Base-by-base conservation (phyloP, 64 coral and sea anemone species). In the Pachyseris speciosa region DNA sequence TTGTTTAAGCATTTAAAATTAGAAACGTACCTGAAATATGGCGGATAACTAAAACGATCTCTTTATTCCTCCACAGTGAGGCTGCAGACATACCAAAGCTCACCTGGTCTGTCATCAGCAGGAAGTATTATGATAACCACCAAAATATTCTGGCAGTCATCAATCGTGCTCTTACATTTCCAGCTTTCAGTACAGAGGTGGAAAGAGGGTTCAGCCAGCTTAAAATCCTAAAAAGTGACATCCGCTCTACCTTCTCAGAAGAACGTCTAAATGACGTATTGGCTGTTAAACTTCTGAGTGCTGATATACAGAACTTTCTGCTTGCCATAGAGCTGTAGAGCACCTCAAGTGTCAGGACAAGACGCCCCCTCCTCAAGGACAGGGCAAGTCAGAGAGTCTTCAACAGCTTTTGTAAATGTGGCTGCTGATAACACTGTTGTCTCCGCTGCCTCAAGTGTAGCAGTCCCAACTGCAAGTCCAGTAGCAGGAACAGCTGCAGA, bases 81-180 rank as follows among this genome's bases (percentile, higher is more conserved):
- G 72, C 72, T 75, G 72, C n/a, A 75, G 40, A 75, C 72, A 75
- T 75, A 48, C 72, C 72, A 75, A 75, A 49, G 40, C 42, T 75
- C 72, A 75, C 72, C 41, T 75, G 72, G 72, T 75, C 72, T 75
- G 72, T 75, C 72, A 75, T 75, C 72, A 75, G 49, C 72, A 75
- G 72, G 72, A 75, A 47, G 72, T 75, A 75, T 48, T 48, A 25
- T 75, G 72, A 75, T 11, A 75, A 75, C 72, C 72, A 75, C 72
- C 72, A 75, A 75, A 75, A 75, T 48, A 75, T 75, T 48, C 41
- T 75, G 72, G 40, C 72, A 48, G 72, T 49, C n/a, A 75, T 75
- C 72, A 3, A 19, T 75, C 72, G 47, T 75, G 72, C 49, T 22
- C 72, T 75, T 49, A 49, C 72, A 75, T n/a, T 75, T 75, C 72